A percentile compares a stretch with the other conserved stretches of the same genome.
Evolutionary conservation across 2,888 invertebrate species (phyloP).

Genomic region (Hipparchia sbordonii): DNA sequence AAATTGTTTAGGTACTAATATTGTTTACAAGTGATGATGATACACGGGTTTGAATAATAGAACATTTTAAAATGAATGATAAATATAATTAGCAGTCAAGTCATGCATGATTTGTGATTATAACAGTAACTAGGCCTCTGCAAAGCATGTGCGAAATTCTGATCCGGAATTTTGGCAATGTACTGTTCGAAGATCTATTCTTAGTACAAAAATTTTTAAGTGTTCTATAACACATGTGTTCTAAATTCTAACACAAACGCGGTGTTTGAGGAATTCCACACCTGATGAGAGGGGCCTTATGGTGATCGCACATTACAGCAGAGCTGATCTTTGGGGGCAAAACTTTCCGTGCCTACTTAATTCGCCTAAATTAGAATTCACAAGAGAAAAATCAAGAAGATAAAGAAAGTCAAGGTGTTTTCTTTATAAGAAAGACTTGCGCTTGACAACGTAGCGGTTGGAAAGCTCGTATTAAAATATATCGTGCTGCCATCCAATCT

Average conservation of each 20-base stretch:
- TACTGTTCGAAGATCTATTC: background rate
- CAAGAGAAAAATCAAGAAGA: too few relatives aligned
- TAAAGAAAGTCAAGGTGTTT: background rate
- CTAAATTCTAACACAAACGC: background rate
- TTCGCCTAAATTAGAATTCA: background rate
- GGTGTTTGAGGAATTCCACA: conserved; percentile 2
- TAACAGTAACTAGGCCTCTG: background rate
- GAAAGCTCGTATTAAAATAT: too few relatives aligned
- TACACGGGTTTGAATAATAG: too few relatives aligned
- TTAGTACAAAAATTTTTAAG: background rate
- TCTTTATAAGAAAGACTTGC: too few relatives aligned
- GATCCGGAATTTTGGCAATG: background rate
- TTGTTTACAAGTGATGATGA: too few relatives aligned
- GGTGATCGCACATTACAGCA: background rate
- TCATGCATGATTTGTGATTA: background rate
- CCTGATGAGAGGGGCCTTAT: background rate
- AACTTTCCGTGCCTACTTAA: background rate
- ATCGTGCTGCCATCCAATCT: too few relatives aligned
- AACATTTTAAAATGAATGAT: background rate
- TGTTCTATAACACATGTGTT: background rate
- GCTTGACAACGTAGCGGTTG: too few relatives aligned
- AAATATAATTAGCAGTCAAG: background rate
- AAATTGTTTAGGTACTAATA: too few relatives aligned
- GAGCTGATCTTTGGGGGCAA: background rate
- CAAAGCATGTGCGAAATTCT: background rate